Evolutionary conservation across 2,888 invertebrate genomes (phyloP).

Genomic region (Pollenia angustigena): DNA sequence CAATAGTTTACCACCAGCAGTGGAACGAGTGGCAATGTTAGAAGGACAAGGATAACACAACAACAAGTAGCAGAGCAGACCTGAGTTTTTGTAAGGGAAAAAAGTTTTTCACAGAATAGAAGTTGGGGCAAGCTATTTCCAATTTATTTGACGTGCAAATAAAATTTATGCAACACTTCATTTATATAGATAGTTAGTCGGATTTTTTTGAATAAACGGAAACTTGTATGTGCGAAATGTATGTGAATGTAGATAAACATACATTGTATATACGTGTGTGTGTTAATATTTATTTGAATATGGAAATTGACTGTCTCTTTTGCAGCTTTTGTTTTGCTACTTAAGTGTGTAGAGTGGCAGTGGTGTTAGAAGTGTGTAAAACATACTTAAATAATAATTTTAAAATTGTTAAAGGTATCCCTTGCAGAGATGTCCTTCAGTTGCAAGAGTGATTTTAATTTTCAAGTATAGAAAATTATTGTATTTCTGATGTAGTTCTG

Average conservation of each 20-base stretch:
- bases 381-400: constrained; percentile 75
- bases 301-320: constrained; percentile 65
- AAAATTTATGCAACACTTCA: constrained; percentile 71
- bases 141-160: constrained; percentile 72
- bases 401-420: constrained; percentile 73
- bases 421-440: constrained; percentile 47
- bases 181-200: constrained; percentile 45
- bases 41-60: background rate
- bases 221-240: background rate
- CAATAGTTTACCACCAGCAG: background rate
- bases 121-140: constrained; percentile 56
- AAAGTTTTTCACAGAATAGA: constrained; percentile 34
- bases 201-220: constrained; percentile 32
- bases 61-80: background rate
- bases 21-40: background rate
- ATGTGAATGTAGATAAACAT: background rate
- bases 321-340: constrained; percentile 33
- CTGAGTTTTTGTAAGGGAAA: constrained; percentile 9
- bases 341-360: constrained; percentile 42
- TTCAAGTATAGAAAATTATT: constrained; percentile 18
- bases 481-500: constrained; percentile 30
- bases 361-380: constrained; percentile 26
- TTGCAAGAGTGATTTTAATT: constrained; percentile 1
- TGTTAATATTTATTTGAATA: constrained; percentile 58
- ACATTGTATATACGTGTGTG: background rate